phyloP scores from a whole-genome alignment of 1,140 invertebrate species.

The Zelostemma sp. region DNA sequence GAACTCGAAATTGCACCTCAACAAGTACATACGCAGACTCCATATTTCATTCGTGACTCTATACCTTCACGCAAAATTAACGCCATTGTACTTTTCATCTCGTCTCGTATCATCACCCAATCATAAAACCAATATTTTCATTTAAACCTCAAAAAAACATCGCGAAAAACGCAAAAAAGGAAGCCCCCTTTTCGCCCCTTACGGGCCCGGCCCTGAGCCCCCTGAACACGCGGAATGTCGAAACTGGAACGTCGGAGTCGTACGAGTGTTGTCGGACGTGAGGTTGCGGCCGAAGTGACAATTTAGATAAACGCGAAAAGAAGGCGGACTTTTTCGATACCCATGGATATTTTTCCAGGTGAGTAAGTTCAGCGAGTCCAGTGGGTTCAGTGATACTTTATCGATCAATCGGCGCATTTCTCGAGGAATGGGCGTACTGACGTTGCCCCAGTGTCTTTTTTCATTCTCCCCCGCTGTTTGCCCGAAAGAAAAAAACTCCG shows the following conservation, averaged over 20 bases:
- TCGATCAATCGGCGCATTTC: slow-evolving; percentile 41
- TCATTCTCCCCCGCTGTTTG: slow-evolving; percentile 11
- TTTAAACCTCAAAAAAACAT: no score
- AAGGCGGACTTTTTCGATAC: slow-evolving; percentile 25
- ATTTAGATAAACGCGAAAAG: slow-evolving; percentile 47
- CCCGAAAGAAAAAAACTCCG: not conserved
- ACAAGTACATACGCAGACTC: no score
- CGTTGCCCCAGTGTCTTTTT: slow-evolving; percentile 4
- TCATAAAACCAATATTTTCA: no score
- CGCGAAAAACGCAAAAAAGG: no score
- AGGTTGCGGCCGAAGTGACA: slow-evolving; percentile 53
- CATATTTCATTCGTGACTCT: no score
- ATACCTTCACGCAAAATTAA: no score
- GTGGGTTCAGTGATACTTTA: slow-evolving; percentile 32
- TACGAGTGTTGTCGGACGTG: slow-evolving; percentile 51
- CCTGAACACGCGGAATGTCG: slow-evolving; percentile 33
- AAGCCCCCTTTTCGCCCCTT: no score
- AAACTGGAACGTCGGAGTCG: slow-evolving; percentile 54
- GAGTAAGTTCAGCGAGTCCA: slow-evolving; percentile 26
- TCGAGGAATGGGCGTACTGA: slow-evolving; percentile 52
- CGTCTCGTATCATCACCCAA: no score
- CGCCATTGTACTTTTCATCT: no score
- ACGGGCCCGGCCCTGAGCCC: slow-evolving; percentile 15
- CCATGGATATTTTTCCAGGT: slow-evolving; percentile 54
- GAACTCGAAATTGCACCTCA: no score